Percentiles rank a stretch among this genome's conserved stretches.
Conservation (phyloP, 2,113 vertebrate genomes). For the Pseudopipra pipra region DNA sequence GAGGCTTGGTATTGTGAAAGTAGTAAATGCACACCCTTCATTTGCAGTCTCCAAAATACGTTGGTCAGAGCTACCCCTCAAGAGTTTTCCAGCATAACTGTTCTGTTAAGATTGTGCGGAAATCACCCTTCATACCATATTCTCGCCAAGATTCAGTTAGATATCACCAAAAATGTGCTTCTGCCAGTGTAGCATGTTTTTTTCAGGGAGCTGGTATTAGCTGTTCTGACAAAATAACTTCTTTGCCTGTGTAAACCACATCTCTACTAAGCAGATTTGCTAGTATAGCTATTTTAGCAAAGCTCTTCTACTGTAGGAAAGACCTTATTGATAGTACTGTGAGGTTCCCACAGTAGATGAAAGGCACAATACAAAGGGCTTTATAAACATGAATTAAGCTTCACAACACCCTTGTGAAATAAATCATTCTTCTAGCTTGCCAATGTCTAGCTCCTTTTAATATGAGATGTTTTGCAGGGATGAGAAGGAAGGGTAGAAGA, state of each 20-base stretch:
- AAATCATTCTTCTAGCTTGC: slow-evolving; percentile 8
- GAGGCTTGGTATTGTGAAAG: background rate
- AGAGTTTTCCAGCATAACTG: background rate
- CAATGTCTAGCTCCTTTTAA: background rate
- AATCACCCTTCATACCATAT: background rate
- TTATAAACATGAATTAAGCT: slow-evolving; percentile 51
- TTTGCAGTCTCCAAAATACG: background rate
- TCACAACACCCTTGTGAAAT: slow-evolving; percentile 37
- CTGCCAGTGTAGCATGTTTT: background rate
- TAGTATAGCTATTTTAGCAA: slow-evolving; percentile 43
- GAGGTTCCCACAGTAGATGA: slow-evolving; percentile 47
- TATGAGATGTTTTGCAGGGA: background rate
- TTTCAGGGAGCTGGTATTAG: background rate
- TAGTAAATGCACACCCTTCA: background rate
- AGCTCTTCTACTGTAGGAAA: slow-evolving; percentile 27
- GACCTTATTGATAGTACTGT: slow-evolving; percentile 36
- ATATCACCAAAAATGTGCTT: background rate
- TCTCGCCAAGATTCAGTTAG: background rate
- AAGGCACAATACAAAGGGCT: slow-evolving; percentile 36
- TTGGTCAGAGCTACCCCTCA: background rate
- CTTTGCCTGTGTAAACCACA: background rate
- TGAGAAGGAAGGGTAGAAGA: background rate
- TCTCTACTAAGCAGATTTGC: background rate
- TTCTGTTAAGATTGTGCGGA: background rate
- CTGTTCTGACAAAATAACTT: background rate